Base-by-base conservation (phyloP, 1,140 invertebrate species). In the Apis florea region DNA sequence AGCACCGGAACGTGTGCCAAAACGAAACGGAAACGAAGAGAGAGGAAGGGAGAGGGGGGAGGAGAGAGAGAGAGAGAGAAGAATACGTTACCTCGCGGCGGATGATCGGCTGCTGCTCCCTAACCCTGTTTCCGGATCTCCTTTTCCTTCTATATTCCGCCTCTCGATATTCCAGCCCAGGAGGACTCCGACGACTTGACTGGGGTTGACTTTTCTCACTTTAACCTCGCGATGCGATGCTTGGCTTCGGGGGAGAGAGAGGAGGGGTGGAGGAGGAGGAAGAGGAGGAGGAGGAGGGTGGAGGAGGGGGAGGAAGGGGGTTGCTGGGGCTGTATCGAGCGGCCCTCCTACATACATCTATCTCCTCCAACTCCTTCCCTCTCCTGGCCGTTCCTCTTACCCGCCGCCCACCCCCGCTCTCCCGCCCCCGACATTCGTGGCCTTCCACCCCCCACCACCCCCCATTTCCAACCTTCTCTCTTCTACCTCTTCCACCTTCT, bases 301-400 rank as follows among this genome's bases (percentile, higher is more conserved):
- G n/a, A n/a, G n/a, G n/a, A n/a, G n/a, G n/a, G n/a, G n/a, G n/a
- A n/a, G 90, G 89, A 90, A 83, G 89, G 84, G 89, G 90, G 91
- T 91, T 93, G 93, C 93, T 93, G 93, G 93, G 90, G 93, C 93
- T 94, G 93, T 93, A 94, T 94, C 93, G 92, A 94, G 93, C 93
- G 93, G 92, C 92, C 93, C 92, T 94, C 92, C 92, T 92, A 93
- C 92, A 94, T 94, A 94, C 92, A 94, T 94, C 92, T 93, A 93
- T 93, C 92, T 93, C 92, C 92, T 92, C 92, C 89, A 89, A 92
- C 92, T 92, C 91, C 85, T 90, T 91, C 91, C 88, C 88, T 85
- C 89, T 86, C 89, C 84, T 86, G 84, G 83, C 79, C 84, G 84
- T 89, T 85, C 84, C 79, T 88, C 86, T 84, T 86, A 83, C 90